These are phyloP conservation scores for Ommatoiulus sabulosus DNA, from an alignment of 2,888 invertebrate genomes.

Conservation along the genomic window DNA sequence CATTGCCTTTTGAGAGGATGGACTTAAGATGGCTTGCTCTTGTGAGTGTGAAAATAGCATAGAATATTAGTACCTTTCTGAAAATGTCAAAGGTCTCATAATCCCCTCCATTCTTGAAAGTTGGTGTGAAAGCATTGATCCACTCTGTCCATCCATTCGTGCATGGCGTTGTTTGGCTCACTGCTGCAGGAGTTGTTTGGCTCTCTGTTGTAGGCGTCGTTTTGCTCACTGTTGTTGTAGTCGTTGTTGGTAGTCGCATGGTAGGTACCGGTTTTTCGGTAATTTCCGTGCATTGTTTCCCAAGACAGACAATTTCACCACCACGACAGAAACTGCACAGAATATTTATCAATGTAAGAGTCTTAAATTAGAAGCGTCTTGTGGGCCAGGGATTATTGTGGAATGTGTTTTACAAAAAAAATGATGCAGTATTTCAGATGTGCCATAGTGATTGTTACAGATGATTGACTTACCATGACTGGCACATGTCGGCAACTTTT, in stretches of 20 bases:
- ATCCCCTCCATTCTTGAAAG: slow-evolving; percentile 64
- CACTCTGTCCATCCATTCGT: slow-evolving; percentile 82
- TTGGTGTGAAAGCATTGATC: slow-evolving; percentile 73
- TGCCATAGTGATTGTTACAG: neutral
- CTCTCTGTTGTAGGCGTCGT: slow-evolving; percentile 58
- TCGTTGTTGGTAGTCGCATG: slow-evolving; percentile 51
- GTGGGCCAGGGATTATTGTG: neutral
- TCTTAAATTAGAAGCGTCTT: neutral
- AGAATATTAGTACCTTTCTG: slow-evolving; percentile 51
- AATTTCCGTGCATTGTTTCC: slow-evolving; percentile 61
- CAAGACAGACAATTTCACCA: slow-evolving; percentile 64
- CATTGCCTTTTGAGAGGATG: neutral
- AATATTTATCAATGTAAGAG: neutral
- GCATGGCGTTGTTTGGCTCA: slow-evolving; percentile 71
- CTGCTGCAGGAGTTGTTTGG: slow-evolving; percentile 67
- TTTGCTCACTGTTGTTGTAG: slow-evolving; percentile 61
- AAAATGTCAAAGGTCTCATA: slow-evolving; percentile 63
- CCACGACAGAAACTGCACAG: slow-evolving; percentile 65
- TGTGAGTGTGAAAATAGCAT: neutral
- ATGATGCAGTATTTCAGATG: neutral
- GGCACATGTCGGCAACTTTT: slow-evolving; percentile 75
- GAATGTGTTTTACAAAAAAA: neutral
- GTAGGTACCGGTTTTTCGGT: neutral
- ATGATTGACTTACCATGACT: slow-evolving; percentile 74
- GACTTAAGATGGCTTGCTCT: slow-evolving; percentile 61